Percentiles rank a stretch among this genome's conserved stretches.
These are phyloP conservation scores for Sciurus vulgaris DNA, from an alignment of 2,797 vertebrate genomes.

Conservation along the genomic window DNA sequence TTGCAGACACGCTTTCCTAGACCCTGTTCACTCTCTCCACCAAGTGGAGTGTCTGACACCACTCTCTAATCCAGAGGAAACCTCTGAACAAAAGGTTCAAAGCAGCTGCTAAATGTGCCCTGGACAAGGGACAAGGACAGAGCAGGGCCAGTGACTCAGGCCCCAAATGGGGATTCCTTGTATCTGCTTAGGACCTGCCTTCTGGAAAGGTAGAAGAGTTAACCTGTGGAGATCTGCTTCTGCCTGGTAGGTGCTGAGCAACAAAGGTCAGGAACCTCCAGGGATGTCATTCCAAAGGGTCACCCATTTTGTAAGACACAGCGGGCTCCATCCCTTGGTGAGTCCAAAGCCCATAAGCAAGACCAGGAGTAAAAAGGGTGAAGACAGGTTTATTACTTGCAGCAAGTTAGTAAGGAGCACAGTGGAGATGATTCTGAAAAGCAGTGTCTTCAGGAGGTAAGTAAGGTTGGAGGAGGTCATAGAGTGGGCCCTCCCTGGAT, in stretches of 20 bases:
- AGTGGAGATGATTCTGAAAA: background rate
- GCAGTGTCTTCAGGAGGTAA: background rate
- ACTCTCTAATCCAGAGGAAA: background rate
- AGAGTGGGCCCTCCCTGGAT: background rate
- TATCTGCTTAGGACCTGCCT: background rate
- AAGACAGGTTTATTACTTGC: background rate
- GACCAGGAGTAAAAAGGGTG: background rate
- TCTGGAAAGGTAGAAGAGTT: background rate
- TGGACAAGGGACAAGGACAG: background rate
- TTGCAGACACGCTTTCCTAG: accelerated
- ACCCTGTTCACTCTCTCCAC: background rate
- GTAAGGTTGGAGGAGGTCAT: background rate
- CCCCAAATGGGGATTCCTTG: accelerated
- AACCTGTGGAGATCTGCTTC: too few relatives aligned
- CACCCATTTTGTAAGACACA: background rate
- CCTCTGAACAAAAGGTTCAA: background rate
- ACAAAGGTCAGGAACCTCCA: background rate
- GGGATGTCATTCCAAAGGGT: background rate
- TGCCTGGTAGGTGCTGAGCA: accelerated
- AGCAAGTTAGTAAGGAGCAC: background rate
- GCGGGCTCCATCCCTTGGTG: background rate
- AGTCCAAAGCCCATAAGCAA: background rate
- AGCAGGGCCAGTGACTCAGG: background rate
- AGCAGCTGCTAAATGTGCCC: background rate
- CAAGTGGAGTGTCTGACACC: background rate